Base-by-base conservation (phyloP, 2,113 vertebrate species). In the Tachysurus fulvidraco region DNA sequence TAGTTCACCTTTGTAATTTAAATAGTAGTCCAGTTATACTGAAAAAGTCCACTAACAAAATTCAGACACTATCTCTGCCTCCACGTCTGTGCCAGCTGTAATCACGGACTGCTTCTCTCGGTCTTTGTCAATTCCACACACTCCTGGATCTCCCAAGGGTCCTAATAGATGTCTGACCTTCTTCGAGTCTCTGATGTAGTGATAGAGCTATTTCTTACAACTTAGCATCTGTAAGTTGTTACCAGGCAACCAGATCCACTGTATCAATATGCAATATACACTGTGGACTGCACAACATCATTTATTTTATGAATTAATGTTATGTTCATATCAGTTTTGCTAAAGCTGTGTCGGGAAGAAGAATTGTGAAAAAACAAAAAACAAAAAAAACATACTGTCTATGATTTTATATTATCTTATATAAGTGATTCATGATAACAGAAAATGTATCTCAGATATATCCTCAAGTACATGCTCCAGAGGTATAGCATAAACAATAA, bases 141-240 rank as follows among this genome's bases (percentile, higher is more conserved):
- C 78, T 46, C 65, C 14, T 65, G n/a, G 17, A n/a, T 74, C 65
- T 86, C 78, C 78, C 79, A 60, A 86, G 85, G 44, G 85, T 82
- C 65, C 59, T 57, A 81, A 81, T 57, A 54, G 78, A 60, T 81
- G 65, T 81, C 85, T 81, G 79, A 86, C 81, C 85, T 86, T 86
- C n/a, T 57, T 46, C 25, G 36, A 30, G 55, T 86, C 79, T 71
- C 55, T 62, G 11, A 71, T 82, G 67, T 86, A 73, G 67, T 50
- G n/a, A 21, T 54, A 80, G 50, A 36, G 76, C 59, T 85, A 65
- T 41, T 52, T 85, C 84, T 79, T 54, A 65, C 44, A 55, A 55
- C 28, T 64, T 55, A 69, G 30, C 79, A 82, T 82, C 67, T 14
- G 54, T 81, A 69, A 67, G 77, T 64, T 86, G 85, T 86, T 86